These are phyloP conservation scores for Seriola quinqueradiata DNA, from an alignment of 2,113 vertebrate species.

Conservation along the genomic window DNA sequence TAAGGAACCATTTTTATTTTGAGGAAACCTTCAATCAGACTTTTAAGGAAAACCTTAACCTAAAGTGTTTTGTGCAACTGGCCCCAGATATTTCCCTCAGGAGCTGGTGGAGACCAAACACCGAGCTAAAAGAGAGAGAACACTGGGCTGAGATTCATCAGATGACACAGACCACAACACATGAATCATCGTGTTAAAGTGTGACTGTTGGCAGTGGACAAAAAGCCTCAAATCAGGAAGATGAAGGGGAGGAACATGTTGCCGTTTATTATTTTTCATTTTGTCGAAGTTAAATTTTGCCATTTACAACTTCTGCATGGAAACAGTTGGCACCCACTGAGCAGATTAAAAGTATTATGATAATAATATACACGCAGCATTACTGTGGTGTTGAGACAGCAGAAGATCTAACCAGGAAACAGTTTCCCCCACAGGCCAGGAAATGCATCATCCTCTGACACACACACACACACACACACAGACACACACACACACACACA, in stretches of 20 bases:
- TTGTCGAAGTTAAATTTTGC: neutral
- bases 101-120: too few species aligned
- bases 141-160: too few species aligned
- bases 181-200: too few species aligned
- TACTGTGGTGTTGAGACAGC: conserved; percentile 18
- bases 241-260: neutral
- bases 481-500: conserved; percentile 38
- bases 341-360: too few species aligned
- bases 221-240: neutral
- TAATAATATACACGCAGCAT: neutral
- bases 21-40: too few species aligned
- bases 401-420: conserved; percentile 59
- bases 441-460: conserved; percentile 66
- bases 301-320: neutral
- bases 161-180: too few species aligned
- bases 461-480: conserved; percentile 27
- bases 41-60: too few species aligned
- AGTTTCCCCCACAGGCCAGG: conserved; percentile 55
- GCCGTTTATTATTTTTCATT: neutral
- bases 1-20: too few species aligned
- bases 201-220: too few species aligned
- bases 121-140: too few species aligned
- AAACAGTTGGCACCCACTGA: neutral
- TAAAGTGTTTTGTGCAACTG: too few species aligned
- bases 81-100: too few species aligned